These are phyloP conservation scores for Geopemphigus sp. DNA, from an alignment of 1,140 invertebrate genomes.

Conservation along the genomic window DNA sequence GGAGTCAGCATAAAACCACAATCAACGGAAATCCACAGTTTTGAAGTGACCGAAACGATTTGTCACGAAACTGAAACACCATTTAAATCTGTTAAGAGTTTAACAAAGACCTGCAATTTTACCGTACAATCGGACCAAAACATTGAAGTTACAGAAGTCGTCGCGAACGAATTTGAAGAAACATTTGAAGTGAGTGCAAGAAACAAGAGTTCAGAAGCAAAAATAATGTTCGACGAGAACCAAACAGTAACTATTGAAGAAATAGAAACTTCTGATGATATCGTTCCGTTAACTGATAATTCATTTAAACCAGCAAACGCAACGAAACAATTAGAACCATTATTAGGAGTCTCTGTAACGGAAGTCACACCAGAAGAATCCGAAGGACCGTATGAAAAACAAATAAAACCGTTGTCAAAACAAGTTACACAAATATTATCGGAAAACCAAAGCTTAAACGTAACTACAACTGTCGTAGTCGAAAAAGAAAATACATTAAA, in stretches of 20 bases:
- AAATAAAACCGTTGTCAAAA: neutral
- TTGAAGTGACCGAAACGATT: neutral
- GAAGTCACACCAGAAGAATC: constrained; percentile 13
- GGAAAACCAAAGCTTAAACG: constrained; percentile 20
- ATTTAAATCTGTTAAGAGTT: neutral
- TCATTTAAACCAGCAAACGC: neutral
- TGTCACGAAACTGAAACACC: constrained; percentile 31
- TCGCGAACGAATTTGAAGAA: constrained; percentile 16
- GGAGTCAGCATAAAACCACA: neutral
- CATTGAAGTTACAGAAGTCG: constrained; percentile 19
- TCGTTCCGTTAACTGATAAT: neutral
- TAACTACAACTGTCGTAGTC: neutral
- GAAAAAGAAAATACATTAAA: constrained; percentile 31
- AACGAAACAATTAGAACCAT: neutral
- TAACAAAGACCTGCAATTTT: neutral
- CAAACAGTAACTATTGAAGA: constrained; percentile 12
- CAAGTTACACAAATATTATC: neutral
- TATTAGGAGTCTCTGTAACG: neutral
- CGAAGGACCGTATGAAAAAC: neutral
- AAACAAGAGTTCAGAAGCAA: neutral
- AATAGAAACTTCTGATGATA: constrained; percentile 14
- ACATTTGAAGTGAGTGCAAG: neutral
- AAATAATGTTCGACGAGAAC: constrained; percentile 21
- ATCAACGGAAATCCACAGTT: neutral
- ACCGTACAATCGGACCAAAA: neutral